Evolutionary conservation across 2,888 invertebrate species (phyloP).

Genomic region (Acleris laterana): DNA sequence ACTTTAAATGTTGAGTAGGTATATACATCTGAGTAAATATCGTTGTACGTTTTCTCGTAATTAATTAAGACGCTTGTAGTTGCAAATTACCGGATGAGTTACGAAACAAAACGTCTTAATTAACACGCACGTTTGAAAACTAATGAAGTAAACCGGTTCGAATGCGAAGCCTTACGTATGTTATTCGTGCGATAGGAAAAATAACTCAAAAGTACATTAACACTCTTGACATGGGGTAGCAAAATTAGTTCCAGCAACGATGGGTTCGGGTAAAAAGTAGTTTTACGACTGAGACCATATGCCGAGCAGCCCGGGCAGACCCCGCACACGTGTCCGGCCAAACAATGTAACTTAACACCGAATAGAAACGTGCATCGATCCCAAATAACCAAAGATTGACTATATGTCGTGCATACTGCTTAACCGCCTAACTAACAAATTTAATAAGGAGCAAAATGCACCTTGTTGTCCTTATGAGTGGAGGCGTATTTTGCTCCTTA

Average conservation of each 20-base stretch:
- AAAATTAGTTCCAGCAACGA: conserved; percentile 15
- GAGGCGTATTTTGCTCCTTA: no score
- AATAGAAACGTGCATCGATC: neutral
- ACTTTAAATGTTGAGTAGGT: no score
- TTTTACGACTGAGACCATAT: conserved; percentile 20
- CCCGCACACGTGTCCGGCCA: conserved; percentile 17
- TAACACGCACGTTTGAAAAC: neutral
- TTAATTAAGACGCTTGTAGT: no score
- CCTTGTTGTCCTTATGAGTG: no score
- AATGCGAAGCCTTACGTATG: neutral
- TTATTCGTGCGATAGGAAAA: neutral
- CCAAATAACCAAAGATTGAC: no score
- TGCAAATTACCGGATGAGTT: no score
- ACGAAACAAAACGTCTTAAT: neutral
- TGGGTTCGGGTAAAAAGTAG: conserved; percentile 5
- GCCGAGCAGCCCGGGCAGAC: conserved; percentile 8
- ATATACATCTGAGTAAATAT: no score
- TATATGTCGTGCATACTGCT: no score
- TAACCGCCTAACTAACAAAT: no score
- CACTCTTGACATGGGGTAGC: conserved; percentile 14
- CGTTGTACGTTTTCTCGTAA: no score
- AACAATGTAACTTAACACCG: conserved; percentile 7
- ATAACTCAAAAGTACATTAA: neutral
- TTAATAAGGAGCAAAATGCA: no score
- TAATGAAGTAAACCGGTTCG: neutral